Evolutionary conservation across 2,113 vertebrate genomes (phyloP), one percentile per base, ranked within the genome.

Genomic region (Chamaea fasciata): DNA sequence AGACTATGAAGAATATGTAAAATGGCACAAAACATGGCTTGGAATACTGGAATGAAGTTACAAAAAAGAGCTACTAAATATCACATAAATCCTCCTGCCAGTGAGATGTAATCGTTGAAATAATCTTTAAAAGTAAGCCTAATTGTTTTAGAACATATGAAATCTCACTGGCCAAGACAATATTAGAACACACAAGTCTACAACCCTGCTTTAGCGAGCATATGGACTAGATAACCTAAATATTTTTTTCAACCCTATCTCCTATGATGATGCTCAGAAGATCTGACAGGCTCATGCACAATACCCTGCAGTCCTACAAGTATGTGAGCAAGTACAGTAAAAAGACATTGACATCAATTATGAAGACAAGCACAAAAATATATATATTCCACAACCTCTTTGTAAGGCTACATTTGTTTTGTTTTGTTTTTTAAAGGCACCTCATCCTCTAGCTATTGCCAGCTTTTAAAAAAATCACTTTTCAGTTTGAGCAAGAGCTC

Each of bases 401-500:
- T 68, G 78, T 98, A 98, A 98, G 98, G 98, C 98, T 98, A 98
- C 97, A 96, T 97, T 97, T 97, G 95, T 96, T 92, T 92, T 96
- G 92, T 94, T 96, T 94, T 96, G 88, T 90, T 89, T 94, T 96
- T 96, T 92, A 88, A 98, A 98, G 98, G 98, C 98, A 98, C 98
- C 97, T 98, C 97, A 97, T 97, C 97, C 95, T 97, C 96, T 97
- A 98, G 96, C 97, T 97, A 98, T 97, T 97, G 95, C 96, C 97
- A 98, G 95, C 97, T 97, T 92, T 91, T 64, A 8, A 63, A 92
- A 92, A 96, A 94, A 83, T 76, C 82, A 91, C 96, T 96, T 94
- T 96, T 97, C 92, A 23, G 73, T 96, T 97, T 85, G 96, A 96
- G 90, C 85, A 97, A 95, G 90, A 96, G 91, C 92, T 98, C 97